Percentiles rank a stretch among this genome's conserved stretches.
Conservation (phyloP, 2,797 vertebrate genomes). For the Typhlichthys eigenmanni region DNA sequence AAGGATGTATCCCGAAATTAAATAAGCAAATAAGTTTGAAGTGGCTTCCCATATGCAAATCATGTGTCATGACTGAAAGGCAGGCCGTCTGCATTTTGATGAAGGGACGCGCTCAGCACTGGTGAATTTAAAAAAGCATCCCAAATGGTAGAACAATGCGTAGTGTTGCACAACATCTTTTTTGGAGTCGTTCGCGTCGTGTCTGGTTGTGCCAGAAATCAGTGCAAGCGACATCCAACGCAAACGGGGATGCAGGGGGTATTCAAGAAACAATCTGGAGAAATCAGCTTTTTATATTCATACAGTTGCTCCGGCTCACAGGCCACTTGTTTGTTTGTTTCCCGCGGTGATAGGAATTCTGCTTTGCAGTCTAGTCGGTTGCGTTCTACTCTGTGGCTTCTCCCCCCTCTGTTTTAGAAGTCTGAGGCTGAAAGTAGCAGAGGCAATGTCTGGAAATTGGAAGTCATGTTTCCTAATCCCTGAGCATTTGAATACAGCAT, state of each 20-base stretch:
- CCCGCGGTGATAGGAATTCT: conserved; percentile 56
- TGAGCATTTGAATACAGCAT: conserved; percentile 51
- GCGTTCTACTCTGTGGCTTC: conserved; percentile 43
- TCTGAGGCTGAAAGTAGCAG: conserved; percentile 50
- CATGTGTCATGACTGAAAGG: too few species aligned
- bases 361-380: conserved; percentile 58
- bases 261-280: conserved; percentile 15
- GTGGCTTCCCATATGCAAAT: too few species aligned
- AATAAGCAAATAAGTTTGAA: too few species aligned
- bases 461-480: conserved; percentile 67
- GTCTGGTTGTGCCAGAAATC: not conserved
- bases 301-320: conserved; percentile 43
- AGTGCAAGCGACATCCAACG: conserved; percentile 3
- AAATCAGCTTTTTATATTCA: conserved; percentile 63
- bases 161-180: too few species aligned
- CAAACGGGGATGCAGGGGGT: conserved; percentile 18
- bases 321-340: conserved; percentile 58
- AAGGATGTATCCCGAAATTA: too few species aligned
- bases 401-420: conserved; percentile 46
- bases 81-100: too few species aligned
- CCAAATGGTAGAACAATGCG: too few species aligned
- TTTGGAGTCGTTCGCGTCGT: too few species aligned
- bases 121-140: not conserved
- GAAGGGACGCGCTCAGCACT: not conserved
- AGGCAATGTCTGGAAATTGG: conserved; percentile 57